phyloP scores from a whole-genome alignment of 1,140 invertebrate species.

The Bombus soroeensis region DNA sequence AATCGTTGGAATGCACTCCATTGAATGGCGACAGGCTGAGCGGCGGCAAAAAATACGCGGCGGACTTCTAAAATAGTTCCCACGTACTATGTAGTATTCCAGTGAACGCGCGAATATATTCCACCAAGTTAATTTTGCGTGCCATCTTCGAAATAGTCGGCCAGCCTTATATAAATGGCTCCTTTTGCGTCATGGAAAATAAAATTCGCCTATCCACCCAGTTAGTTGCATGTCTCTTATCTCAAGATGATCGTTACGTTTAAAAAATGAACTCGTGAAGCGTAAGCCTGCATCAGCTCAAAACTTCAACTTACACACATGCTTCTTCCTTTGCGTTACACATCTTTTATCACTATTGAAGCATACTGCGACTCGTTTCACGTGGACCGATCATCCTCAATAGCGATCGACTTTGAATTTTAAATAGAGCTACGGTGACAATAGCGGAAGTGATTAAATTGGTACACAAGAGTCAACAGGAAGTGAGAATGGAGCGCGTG shows the following conservation, averaged over 20 bases:
- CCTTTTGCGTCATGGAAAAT: not conserved
- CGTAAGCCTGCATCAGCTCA: not conserved
- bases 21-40: not conserved
- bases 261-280: not conserved
- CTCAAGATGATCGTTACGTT: not conserved
- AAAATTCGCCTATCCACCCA: not conserved
- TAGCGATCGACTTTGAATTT: not conserved
- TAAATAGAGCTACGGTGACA: not conserved
- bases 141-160: conserved; percentile 35
- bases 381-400: not conserved
- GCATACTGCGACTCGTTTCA: not conserved
- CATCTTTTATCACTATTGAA: not conserved
- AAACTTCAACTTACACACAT: not conserved
- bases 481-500: not conserved
- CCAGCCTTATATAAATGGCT: conserved; percentile 38
- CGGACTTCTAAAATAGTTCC: conserved; percentile 24
- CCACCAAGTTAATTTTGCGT: conserved; percentile 28
- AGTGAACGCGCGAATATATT: conserved; percentile 11
- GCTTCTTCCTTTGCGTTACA: not conserved
- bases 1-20: not conserved
- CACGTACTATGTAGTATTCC: conserved; percentile 35
- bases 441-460: not conserved
- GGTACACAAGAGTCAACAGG: not conserved
- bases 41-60: not conserved
- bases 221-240: not conserved